Conservation (phyloP, 2,113 vertebrate genomes). For the Aix galericulata region DNA sequence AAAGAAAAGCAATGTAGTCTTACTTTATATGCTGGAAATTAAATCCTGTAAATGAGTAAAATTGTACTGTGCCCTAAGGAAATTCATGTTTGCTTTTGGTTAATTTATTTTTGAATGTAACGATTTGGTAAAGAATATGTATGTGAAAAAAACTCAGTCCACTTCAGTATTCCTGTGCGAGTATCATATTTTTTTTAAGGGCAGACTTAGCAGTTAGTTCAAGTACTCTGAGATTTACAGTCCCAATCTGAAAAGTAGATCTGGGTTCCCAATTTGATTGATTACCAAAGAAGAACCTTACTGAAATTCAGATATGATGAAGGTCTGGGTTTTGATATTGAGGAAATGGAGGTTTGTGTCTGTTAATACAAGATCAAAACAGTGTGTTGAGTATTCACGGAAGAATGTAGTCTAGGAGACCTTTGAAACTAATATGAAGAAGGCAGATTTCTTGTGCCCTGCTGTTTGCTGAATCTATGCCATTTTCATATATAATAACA, state of each 20-base stretch:
- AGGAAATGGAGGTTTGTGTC: not conserved
- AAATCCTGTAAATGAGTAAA: not conserved
- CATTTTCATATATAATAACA: constrained; percentile 13
- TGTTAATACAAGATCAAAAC: not conserved
- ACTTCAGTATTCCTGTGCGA: not conserved
- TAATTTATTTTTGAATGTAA: not conserved
- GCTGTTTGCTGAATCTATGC: not conserved
- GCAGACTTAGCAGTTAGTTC: not conserved
- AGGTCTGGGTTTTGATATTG: not conserved
- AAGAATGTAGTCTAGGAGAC: not conserved
- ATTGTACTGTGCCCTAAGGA: not conserved
- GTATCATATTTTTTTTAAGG: not conserved
- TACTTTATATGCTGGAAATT: not conserved
- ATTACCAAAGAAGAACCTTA: not conserved
- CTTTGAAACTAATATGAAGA: not conserved
- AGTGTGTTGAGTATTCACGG: not conserved
- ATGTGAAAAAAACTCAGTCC: not conserved
- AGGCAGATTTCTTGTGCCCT: not conserved
- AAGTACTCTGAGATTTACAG: not conserved
- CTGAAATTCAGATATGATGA: not conserved
- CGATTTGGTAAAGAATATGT: no score
- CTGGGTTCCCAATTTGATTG: not conserved
- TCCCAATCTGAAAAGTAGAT: not conserved
- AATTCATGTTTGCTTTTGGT: not conserved
- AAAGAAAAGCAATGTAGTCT: not conserved